Base-by-base conservation (phyloP, 2,888 invertebrate species). In the Ormyrus labotus region DNA sequence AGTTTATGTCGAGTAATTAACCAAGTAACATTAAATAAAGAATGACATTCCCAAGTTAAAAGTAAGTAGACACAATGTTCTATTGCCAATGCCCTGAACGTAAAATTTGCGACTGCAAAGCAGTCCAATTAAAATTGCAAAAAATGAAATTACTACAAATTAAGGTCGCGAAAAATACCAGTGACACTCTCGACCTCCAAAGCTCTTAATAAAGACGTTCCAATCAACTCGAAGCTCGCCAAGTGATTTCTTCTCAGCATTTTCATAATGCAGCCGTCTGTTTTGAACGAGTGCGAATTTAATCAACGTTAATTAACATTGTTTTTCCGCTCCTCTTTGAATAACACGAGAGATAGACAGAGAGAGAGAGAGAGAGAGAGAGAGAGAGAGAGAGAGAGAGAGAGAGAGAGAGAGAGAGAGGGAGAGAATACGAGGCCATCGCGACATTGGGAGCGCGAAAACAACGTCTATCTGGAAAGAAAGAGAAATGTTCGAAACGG, bases 271-370 rank as follows among this genome's bases (percentile, higher is more conserved):
- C 34, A n/a, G 6, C 3, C 10, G 3, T 13, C 51, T 67, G 57
- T 67, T 74, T 73, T 74, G 6, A 13, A 6, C n/a, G 6, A n/a
- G 53, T 11, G 48, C 19, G 13, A 55, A 73, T 57, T 50, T 45
- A 50, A 73, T 67, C 58, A 65, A 65, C 11, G 47, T 50, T 64
- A 74, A 61, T 68, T 68, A 61, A 76, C 69, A 68, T 53, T 75
- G 61, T 75, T 68, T 61, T 57, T 55, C 13, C 19, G 47, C 11
- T 60, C n/a, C 47, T 5, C 57, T 10, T 19, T n/a, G 61, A 61
- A 76, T 61, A 76, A 61, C 51, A 63, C 47, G 61, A 63, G 34
- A 47, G 55, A 50, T 4, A 50, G 47, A 45, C 51, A 70, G 55
- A 34, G 34, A 34, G 34, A 34, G 61, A 63, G 3, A 34, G 34